Percentiles rank a stretch among this genome's conserved stretches.
Evolutionary conservation across 2,113 vertebrate species (phyloP).

Genomic region (Xiphophorus couchianus): DNA sequence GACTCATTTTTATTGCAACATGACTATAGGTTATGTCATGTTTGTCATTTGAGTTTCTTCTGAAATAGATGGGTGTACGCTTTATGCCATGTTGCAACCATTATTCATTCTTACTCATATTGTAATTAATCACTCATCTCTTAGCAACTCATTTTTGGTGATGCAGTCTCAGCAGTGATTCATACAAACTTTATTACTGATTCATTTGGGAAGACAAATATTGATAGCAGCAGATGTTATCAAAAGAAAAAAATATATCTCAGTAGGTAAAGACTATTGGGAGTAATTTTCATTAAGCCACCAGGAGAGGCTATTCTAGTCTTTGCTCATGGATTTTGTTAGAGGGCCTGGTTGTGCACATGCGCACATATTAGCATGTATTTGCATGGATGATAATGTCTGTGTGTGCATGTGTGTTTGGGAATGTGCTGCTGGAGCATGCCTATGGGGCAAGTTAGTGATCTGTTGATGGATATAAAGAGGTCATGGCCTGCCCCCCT

Average conservation of each 20-base stretch:
- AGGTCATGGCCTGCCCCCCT: conserved; percentile 81
- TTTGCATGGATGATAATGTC: conserved; percentile 53
- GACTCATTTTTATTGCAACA: background rate
- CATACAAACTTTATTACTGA: background rate
- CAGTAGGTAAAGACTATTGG: background rate
- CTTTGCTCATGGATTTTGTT: conserved; percentile 45
- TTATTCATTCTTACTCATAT: background rate
- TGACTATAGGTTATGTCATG: background rate
- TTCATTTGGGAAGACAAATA: background rate
- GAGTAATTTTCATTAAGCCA: conserved; percentile 4
- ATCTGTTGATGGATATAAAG: conserved; percentile 85
- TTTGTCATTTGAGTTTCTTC: background rate
- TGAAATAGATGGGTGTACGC: background rate
- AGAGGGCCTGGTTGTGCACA: conserved; percentile 30
- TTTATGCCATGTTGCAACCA: background rate
- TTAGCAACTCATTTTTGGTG: background rate
- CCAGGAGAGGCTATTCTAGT: conserved; percentile 14
- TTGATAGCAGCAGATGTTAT: background rate
- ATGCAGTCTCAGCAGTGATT: background rate
- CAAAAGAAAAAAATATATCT: conserved; percentile 3
- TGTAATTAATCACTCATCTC: background rate
- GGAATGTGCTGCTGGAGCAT: conserved; percentile 56
- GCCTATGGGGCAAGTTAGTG: conserved; percentile 76
- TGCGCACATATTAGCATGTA: conserved; percentile 48
- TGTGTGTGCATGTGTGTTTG: conserved; percentile 44